A percentile compares a stretch with the other conserved stretches of the same genome.
Conservation (phyloP, 2,888 invertebrate genomes). For the Phyto melanocephala region DNA sequence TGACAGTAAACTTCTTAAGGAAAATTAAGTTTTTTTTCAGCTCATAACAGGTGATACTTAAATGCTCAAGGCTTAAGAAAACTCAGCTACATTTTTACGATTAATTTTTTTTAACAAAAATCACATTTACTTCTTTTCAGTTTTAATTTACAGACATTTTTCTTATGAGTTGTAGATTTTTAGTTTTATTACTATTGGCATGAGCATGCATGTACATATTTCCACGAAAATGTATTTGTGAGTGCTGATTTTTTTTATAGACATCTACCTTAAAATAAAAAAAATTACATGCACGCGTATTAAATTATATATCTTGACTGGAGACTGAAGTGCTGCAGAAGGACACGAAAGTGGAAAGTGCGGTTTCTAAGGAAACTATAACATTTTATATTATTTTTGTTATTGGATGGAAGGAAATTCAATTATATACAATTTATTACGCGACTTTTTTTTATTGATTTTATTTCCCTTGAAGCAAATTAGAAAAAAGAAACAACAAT, state of each 20-base stretch:
- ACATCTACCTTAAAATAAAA: no score
- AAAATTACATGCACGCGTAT: background rate
- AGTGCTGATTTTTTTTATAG: no score
- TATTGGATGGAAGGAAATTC: background rate
- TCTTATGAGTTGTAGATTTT: no score
- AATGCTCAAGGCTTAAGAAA: background rate
- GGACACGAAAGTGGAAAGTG: background rate
- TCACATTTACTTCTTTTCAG: no score
- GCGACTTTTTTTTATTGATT: background rate
- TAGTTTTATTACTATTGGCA: no score
- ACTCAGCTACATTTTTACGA: no score
- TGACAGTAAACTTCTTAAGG: background rate
- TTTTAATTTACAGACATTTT: no score
- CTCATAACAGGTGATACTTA: background rate
- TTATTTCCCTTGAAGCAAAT: background rate
- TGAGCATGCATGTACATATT: no score
- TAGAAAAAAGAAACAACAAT: no score
- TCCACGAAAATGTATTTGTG: no score
- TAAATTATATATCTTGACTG: background rate
- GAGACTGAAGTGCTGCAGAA: background rate
- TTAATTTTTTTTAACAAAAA: no score
- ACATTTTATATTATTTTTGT: background rate
- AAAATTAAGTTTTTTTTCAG: background rate
- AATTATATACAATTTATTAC: background rate
- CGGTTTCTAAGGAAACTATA: constrained; percentile 2